These are phyloP conservation scores for Rhynchomys soricoides DNA, from an alignment of 2,113 vertebrate species.

Conservation along the genomic window DNA sequence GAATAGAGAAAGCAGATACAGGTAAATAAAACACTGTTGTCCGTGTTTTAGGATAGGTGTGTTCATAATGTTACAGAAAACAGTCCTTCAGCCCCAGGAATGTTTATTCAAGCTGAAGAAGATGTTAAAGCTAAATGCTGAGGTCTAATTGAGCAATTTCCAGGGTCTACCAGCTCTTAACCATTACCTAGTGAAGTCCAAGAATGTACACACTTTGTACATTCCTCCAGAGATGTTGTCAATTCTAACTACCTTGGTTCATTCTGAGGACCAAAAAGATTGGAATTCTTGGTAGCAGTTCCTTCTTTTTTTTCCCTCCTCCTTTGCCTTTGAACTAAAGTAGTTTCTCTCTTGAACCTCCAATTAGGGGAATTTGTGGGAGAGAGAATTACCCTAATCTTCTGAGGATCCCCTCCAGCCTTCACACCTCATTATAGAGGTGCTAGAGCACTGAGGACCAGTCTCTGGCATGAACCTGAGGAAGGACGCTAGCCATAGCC, in stretches of 20 bases:
- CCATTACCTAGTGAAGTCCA: neutral
- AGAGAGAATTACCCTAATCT: neutral
- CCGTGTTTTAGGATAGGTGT: neutral
- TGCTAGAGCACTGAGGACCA: neutral
- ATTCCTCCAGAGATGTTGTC: neutral
- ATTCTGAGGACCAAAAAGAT: constrained; percentile 21
- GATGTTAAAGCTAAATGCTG: neutral
- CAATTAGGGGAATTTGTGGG: neutral
- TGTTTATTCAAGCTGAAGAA: neutral
- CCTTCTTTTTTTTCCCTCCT: neutral
- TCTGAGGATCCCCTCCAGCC: neutral
- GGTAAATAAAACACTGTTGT: neutral
- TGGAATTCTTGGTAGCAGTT: neutral
- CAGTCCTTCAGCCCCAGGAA: neutral
- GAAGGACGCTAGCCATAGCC: neutral
- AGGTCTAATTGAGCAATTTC: neutral
- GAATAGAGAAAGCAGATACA: neutral
- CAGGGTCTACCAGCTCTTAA: neutral
- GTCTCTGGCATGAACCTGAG: neutral
- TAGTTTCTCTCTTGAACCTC: neutral
- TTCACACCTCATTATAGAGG: neutral
- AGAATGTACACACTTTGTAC: neutral
- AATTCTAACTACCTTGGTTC: neutral
- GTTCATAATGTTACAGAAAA: constrained; percentile 26
- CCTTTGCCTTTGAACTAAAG: neutral